Base-by-base conservation (phyloP, 2,113 vertebrate genomes). In the Hiodon tergisus region DNA sequence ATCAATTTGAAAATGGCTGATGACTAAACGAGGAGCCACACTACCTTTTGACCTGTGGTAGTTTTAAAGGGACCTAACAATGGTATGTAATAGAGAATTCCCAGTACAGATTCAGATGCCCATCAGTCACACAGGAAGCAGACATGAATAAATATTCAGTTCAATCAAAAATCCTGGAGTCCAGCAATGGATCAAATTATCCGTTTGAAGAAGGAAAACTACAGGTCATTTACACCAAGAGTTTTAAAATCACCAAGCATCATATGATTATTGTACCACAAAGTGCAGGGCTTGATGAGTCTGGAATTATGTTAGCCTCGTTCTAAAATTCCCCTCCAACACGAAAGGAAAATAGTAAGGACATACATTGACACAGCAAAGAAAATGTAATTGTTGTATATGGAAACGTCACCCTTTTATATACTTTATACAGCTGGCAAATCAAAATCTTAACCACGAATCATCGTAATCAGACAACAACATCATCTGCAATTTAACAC, bases 321-420 rank as follows among this genome's bases (percentile, higher is more conserved):
- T 67, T 47, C 13, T 48, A 57, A 54, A 75, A 59, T 51, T 59
- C 7, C 65, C 14, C 70, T 72, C 50, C 13, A 57, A 17, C 54
- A 16, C 11, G 51, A 74, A 67, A 58, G 17, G 17, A 50, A 51
- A 54, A 60, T n/a, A 5, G 31, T 11, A 65, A 51, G 55, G 8
- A 72, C 52, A 53, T 65, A 54, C 14, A 17, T n/a, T 65, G 72
- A 14, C 52, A 63, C 31, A 53, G 72, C 50, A 67, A 66, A 74
- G 31, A 78, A 77, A 74, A 66, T 66, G 66, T 46, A 55, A 71
- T 53, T 55, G 81, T 47, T 58, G 68, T 52, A 69, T 79, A 53
- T 70, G 68, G 58, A 76, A 74, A 79, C 61, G 71, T 76, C 77
- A 72, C 67, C 67, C 72, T 74, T 67, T 75, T 68, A 74, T 62